These are phyloP conservation scores for Nomada goodeniana DNA, from an alignment of 2,888 invertebrate genomes.

Conservation along the genomic window DNA sequence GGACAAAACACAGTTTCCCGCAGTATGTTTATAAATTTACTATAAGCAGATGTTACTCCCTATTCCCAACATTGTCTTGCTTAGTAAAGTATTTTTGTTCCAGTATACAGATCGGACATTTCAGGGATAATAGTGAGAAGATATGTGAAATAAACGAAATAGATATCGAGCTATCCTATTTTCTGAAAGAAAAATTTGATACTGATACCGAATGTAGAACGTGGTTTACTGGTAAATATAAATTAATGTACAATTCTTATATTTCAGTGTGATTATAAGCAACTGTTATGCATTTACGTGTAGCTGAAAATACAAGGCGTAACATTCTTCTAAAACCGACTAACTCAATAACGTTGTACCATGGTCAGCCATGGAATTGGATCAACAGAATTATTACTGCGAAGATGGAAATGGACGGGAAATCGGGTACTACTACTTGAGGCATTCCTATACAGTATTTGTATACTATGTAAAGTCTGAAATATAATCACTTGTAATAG, in stretches of 20 bases:
- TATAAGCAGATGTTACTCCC: not conserved
- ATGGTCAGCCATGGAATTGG: conserved; percentile 79
- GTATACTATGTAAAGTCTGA: not conserved
- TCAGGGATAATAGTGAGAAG: conserved; percentile 84
- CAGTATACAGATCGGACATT: conserved; percentile 86
- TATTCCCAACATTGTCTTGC: not conserved
- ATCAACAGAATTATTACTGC: conserved; percentile 67
- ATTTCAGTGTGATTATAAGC: not conserved
- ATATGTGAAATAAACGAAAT: conserved; percentile 81
- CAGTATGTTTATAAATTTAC: conserved; percentile 85
- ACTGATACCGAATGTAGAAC: conserved; percentile 33
- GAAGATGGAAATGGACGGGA: conserved; percentile 63
- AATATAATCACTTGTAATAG: conserved; percentile 62
- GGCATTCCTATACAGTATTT: not conserved
- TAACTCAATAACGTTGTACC: conserved; percentile 64
- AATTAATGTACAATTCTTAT: not conserved
- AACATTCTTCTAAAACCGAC: conserved; percentile 64
- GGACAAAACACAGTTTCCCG: conserved; percentile 85
- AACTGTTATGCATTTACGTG: conserved; percentile 24
- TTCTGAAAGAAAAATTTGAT: conserved; percentile 81
- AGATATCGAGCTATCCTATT: conserved; percentile 85
- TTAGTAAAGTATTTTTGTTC: conserved; percentile 28
- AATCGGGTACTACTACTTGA: conserved; percentile 55
- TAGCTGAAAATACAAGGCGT: conserved; percentile 71
- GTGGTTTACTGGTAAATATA: conserved; percentile 52